Conservation (phyloP, 2,797 vertebrate genomes). For the Halcyon chelicuti region DNA sequence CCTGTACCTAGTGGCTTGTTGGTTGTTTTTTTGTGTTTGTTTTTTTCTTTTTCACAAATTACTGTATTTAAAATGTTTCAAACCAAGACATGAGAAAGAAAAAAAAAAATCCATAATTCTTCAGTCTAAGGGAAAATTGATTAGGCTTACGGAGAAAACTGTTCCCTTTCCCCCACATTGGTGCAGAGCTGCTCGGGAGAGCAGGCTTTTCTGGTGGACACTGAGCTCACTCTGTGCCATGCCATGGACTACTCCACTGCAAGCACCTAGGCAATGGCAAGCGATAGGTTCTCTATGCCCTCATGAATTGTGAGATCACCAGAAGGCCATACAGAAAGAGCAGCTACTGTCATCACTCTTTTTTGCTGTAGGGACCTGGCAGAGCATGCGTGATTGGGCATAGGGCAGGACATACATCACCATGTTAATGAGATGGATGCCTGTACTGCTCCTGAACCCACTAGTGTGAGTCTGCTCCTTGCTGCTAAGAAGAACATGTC, state of each 20-base stretch:
- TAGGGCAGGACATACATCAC: not conserved
- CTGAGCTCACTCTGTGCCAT: not conserved
- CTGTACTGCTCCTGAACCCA: not conserved
- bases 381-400: not conserved
- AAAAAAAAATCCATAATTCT: not conserved
- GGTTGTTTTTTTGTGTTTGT: too few species aligned
- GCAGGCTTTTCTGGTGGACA: not conserved
- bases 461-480: not conserved
- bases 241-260: not conserved
- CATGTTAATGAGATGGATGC: not conserved
- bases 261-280: not conserved
- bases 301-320: not conserved
- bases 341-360: not conserved
- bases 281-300: not conserved
- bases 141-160: not conserved
- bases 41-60: not conserved
- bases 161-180: not conserved
- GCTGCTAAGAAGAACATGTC: not conserved
- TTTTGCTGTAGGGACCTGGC: too few species aligned
- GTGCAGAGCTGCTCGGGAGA: not conserved
- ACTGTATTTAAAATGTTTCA: not conserved
- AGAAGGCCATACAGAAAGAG: not conserved
- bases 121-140: not conserved
- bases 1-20: not conserved
- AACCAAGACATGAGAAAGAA: not conserved